These are phyloP conservation scores for Brienomyrus brachyistius DNA, from an alignment of 2,113 vertebrate genomes.

Conservation along the genomic window DNA sequence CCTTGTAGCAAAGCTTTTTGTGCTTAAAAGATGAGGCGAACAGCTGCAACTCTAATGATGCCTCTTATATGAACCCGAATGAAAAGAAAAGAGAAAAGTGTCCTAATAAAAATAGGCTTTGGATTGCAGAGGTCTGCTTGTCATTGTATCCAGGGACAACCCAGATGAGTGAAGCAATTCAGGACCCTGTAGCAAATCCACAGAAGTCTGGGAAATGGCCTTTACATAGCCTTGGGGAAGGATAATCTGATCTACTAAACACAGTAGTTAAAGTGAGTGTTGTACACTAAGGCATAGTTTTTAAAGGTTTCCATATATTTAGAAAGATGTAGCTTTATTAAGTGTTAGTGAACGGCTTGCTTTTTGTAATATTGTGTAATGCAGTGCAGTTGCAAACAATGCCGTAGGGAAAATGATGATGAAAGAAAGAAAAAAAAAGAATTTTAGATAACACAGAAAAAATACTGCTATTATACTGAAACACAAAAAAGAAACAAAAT, in stretches of 20 bases:
- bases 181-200: neutral
- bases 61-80: slow-evolving; percentile 21
- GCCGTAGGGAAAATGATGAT: neutral
- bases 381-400: neutral
- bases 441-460: neutral
- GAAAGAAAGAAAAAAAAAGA: neutral
- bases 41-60: slow-evolving; percentile 38
- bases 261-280: neutral
- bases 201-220: slow-evolving; percentile 8
- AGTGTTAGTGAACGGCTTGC: neutral
- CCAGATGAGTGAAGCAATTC: neutral
- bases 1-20: slow-evolving; percentile 11
- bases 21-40: slow-evolving; percentile 23
- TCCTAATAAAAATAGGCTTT: slow-evolving; percentile 11
- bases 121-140: slow-evolving; percentile 9
- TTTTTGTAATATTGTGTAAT: neutral
- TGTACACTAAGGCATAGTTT: neutral
- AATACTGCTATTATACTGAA: neutral
- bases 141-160: slow-evolving; percentile 11
- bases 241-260: neutral
- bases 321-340: neutral
- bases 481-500: neutral
- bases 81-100: slow-evolving; percentile 12
- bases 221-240: slow-evolving; percentile 11
- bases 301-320: slow-evolving; percentile 9